Conservation (phyloP, 2,797 vertebrate genomes). For the Enteromius radiatus region DNA sequence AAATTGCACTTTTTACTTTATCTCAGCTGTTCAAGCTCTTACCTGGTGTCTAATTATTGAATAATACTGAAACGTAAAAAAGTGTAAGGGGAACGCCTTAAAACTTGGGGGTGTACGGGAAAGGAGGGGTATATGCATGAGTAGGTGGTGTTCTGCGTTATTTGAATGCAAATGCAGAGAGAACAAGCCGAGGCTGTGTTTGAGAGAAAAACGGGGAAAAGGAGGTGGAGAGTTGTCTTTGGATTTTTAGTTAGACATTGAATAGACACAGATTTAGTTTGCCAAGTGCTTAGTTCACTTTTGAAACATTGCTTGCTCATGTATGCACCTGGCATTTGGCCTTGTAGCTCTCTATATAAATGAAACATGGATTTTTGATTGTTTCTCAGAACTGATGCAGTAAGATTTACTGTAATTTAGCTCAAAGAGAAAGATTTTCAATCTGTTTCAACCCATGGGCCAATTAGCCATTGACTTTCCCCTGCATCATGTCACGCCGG, state of each 20-base stretch:
- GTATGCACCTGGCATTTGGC: constrained; percentile 34
- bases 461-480: constrained; percentile 65
- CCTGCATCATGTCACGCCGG: constrained; percentile 77
- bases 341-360: constrained; percentile 19
- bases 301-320: constrained; percentile 41
- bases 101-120: constrained; percentile 49
- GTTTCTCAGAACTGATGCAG: constrained; percentile 13
- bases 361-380: constrained; percentile 25
- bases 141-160: constrained; percentile 72
- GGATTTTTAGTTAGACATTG: constrained; percentile 50
- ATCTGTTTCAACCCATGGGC: constrained; percentile 24
- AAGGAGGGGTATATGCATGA: constrained; percentile 70
- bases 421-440: constrained; percentile 26
- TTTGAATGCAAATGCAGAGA: constrained; percentile 83
- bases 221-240: constrained; percentile 71
- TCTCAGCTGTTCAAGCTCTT: neutral
- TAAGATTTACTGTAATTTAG: constrained; percentile 29
- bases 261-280: constrained; percentile 45
- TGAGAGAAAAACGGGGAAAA: constrained; percentile 54
- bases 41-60: neutral
- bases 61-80: neutral
- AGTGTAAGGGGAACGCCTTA: constrained; percentile 9
- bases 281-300: constrained; percentile 47
- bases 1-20: neutral
- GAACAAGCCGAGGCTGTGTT: constrained; percentile 74